Percentiles rank a stretch among this genome's conserved stretches.
These are phyloP conservation scores for Tadarida brasiliensis DNA, from an alignment of 2,797 vertebrate genomes.

Conservation along the genomic window DNA sequence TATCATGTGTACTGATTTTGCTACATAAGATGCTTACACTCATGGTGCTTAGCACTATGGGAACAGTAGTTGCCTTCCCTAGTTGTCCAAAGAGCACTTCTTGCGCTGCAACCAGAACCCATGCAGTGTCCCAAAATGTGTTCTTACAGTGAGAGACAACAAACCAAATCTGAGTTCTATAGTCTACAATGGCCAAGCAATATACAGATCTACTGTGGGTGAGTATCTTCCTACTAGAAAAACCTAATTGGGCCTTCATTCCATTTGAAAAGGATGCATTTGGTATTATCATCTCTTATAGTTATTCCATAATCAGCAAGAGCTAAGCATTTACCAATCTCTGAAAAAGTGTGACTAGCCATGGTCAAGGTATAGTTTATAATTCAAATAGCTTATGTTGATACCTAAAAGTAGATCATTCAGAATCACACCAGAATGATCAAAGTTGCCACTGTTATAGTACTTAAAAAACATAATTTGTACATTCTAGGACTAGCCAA, in stretches of 20 bases:
- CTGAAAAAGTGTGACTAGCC: neutral
- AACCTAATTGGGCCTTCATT: neutral
- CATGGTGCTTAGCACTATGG: neutral
- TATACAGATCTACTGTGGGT: neutral
- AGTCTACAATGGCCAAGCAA: neutral
- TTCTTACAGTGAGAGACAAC: neutral
- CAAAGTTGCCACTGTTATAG: neutral
- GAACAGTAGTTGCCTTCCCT: neutral
- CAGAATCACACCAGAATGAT: neutral
- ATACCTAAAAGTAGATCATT: conserved; percentile 23
- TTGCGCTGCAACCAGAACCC: neutral
- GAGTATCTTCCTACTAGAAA: neutral
- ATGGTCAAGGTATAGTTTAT: neutral
- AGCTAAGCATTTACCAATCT: neutral
- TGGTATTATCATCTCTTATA: neutral
- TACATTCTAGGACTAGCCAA: neutral
- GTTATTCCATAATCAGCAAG: neutral
- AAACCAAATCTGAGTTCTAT: neutral
- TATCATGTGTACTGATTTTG: neutral
- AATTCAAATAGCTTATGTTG: neutral
- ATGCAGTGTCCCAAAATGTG: neutral
- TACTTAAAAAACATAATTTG: neutral
- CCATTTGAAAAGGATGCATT: neutral
- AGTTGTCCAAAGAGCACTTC: neutral
- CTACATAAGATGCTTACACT: neutral